Evolutionary conservation across 2,113 vertebrate genomes (phyloP).

Genomic region (Antechinus flavipes): DNA sequence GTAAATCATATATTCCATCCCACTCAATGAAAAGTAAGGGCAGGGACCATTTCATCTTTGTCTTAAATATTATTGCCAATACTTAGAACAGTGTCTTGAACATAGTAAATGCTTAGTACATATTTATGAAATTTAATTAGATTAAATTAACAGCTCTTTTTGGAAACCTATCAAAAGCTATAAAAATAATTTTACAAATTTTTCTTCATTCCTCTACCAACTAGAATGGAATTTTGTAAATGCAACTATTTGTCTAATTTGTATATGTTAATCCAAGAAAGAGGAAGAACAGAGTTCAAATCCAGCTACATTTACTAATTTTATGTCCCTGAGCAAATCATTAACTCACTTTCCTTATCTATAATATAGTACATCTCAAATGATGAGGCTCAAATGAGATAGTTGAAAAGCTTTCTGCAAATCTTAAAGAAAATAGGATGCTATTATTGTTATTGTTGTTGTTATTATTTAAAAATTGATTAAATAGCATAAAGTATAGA

Average conservation of each 20-base stretch:
- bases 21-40: background rate
- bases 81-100: background rate
- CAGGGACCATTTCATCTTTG: background rate
- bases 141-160: background rate
- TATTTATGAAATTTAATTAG: background rate
- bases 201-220: background rate
- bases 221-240: constrained; percentile 22
- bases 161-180: background rate
- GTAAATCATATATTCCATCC: background rate
- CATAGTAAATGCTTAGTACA: background rate
- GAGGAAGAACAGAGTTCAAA: background rate
- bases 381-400: background rate
- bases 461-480: constrained; percentile 2
- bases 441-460: background rate
- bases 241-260: background rate
- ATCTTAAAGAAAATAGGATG: background rate
- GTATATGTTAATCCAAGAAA: background rate
- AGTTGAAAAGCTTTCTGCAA: background rate
- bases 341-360: background rate
- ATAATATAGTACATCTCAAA: background rate
- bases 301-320: background rate
- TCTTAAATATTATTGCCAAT: background rate
- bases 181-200: background rate
- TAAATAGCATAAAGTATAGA: background rate
- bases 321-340: background rate